Conservation (phyloP, 2,888 invertebrate species). For the Sturmia bella region DNA sequence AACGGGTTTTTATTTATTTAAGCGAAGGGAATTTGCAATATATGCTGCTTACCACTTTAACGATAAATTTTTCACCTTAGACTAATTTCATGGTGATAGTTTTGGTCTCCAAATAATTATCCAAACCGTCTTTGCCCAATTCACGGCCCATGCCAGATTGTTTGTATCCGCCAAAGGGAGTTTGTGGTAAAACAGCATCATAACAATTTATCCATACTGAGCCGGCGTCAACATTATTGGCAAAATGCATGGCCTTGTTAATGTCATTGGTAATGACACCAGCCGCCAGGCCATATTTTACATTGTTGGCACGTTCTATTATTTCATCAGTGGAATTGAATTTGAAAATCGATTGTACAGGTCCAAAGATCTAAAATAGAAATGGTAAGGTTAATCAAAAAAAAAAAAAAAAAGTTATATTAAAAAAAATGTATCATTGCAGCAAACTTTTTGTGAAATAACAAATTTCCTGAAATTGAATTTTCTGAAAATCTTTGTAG, state of each 20-base stretch:
- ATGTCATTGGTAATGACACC: constrained; percentile 91
- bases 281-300: constrained; percentile 91
- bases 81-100: constrained; percentile 85
- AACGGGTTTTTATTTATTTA: too few species aligned
- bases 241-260: constrained; percentile 88
- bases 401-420: too few species aligned
- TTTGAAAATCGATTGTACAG: constrained; percentile 92
- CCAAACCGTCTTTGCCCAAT: constrained; percentile 89
- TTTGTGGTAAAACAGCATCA: constrained; percentile 84
- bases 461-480: too few species aligned
- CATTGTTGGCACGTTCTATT: constrained; percentile 90
- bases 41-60: too few species aligned
- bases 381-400: neutral
- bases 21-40: too few species aligned
- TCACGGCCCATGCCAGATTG: constrained; percentile 93
- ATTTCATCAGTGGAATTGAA: constrained; percentile 89
- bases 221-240: constrained; percentile 89
- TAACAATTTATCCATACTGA: constrained; percentile 88
- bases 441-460: too few species aligned
- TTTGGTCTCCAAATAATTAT: constrained; percentile 90
- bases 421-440: too few species aligned
- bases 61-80: constrained; percentile 54
- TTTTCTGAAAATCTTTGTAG: too few species aligned
- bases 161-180: constrained; percentile 95
- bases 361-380: constrained; percentile 92